Base-by-base conservation (phyloP, 2,888 invertebrate species). In the Micoletzkya japonica region DNA sequence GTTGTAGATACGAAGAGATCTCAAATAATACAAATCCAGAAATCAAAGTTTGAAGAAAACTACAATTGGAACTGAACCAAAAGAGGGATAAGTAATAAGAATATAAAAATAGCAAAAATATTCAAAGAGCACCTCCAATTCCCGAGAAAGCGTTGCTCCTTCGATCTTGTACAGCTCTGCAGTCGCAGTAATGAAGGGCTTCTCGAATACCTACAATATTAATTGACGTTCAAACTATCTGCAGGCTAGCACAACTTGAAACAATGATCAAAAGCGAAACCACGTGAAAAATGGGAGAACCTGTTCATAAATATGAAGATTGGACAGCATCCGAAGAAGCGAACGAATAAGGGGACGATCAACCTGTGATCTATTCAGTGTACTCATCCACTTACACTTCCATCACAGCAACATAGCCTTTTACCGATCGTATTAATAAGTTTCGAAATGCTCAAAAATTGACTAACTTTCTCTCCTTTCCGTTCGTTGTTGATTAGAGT, bases 291-390 rank as follows among this genome's bases (percentile, higher is more conserved):
- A 56, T n/a, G n/a, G n/a, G n/a, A n/a, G n/a, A 14, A 77, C 77
- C 68, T 74, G 72, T 20, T 73, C 70, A 66, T 81, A 82, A 70
- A 88, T 87, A 88, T 96, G 95, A 75, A 98, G 89, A 87, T 95
- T 96, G 30, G 94, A 94, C 70, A 98, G 89, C 97, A 98, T 98
- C 80, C 96, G 89, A 39, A 98, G 89, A 66, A 97, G 88, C 74
- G 93, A 95, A 87, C 97, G 97, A 30, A 98, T 89, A 80, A 98
- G 89, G 0, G 92, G 92, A 74, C 95, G 90, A 87, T 98, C 95
- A 0, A 88, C 86, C 49, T 70, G 20, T 39, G 37, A 28, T 30
- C 7, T 59, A 58, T 17, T 24, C 56, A 56, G 24, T 26, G 17
- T 56, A 10, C 49, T 4, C 20, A n/a, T n/a, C n/a, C n/a, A n/a